phyloP scores from a whole-genome alignment of 2,797 vertebrate genomes.

The Gallinago stenura region DNA sequence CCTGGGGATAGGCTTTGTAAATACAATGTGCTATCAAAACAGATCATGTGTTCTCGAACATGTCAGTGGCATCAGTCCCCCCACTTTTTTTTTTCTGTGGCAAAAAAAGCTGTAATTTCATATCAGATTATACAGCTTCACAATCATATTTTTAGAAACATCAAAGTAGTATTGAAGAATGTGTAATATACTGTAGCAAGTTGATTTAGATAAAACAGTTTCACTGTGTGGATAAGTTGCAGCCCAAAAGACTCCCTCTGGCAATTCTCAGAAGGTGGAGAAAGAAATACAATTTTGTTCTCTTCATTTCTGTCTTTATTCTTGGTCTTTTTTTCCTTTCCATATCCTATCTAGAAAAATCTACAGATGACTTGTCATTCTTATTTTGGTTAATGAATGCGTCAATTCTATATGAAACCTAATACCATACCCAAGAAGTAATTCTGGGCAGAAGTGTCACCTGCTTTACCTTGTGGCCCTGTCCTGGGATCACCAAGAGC shows the following conservation, averaged over 20 bases:
- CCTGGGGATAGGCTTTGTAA: constrained; percentile 40
- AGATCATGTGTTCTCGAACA: constrained; percentile 11
- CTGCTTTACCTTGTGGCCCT: neutral
- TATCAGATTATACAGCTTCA: neutral
- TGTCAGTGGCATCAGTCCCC: neutral
- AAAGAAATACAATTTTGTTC: neutral
- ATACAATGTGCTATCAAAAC: constrained; percentile 31
- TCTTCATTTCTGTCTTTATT: neutral
- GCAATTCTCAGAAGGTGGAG: neutral
- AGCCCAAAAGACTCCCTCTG: neutral
- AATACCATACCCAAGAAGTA: fast-evolving
- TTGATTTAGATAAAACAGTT: neutral
- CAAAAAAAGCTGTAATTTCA: neutral
- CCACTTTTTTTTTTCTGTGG: neutral
- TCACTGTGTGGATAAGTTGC: neutral
- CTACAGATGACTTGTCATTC: neutral
- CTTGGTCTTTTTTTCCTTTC: neutral
- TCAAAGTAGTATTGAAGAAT: neutral
- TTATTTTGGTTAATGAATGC: neutral
- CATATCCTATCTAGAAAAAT: neutral
- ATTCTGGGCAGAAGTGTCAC: neutral
- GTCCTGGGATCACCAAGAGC: fast-evolving
- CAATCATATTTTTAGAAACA: neutral
- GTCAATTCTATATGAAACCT: neutral
- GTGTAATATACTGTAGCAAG: neutral